Evolutionary conservation across 2,113 vertebrate genomes (phyloP), one percentile per base, ranked within the genome.

Genomic region (Nibea coibor): DNA sequence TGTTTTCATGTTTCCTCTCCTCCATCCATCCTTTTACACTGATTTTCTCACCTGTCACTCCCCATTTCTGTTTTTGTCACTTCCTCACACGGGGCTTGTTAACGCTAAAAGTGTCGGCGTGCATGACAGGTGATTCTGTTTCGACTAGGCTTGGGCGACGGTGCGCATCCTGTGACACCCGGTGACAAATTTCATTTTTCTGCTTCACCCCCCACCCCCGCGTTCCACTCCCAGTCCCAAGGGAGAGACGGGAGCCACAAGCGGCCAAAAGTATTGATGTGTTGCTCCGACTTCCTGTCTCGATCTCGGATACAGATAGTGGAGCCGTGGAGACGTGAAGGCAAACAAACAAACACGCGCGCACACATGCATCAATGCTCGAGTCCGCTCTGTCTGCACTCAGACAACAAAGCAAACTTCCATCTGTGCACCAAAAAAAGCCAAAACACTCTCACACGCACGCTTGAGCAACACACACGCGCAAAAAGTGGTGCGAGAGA

Each of bases 241-340:
- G 10, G 35, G 80, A 81, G 53, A 59, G 35, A 73, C 16, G 16
- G 76, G 81, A 92, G 77, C 57, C 42, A 42, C 35, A 35, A 78
- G 73, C 43, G 59, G 58, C 80, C 85, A 82, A 87, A 88, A 88
- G 61, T 28, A 75, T 26, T 63, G 69, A 86, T 65, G 83, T 63
- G 47, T 72, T 66, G 53, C 80, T 78, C 58, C 0, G 28, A 89
- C 78, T 91, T 92, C 87, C 90, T 89, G 89, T 90, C 74, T 74
- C 47, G 80, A 78, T 80, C 59, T 81, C 59, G 68, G 71, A 83
- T 71, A 68, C 71, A 84, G 76, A 86, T 73, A 78, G 53, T 26
- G 63, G 31, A 80, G 65, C 57, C 48, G 58, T 56, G 31, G 51
- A 64, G 72, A 61, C 28, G 31, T 68, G 82, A 86, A 81, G 72